Conservation (phyloP, 1,140 invertebrate genomes). For the Chelonus insularis region DNA sequence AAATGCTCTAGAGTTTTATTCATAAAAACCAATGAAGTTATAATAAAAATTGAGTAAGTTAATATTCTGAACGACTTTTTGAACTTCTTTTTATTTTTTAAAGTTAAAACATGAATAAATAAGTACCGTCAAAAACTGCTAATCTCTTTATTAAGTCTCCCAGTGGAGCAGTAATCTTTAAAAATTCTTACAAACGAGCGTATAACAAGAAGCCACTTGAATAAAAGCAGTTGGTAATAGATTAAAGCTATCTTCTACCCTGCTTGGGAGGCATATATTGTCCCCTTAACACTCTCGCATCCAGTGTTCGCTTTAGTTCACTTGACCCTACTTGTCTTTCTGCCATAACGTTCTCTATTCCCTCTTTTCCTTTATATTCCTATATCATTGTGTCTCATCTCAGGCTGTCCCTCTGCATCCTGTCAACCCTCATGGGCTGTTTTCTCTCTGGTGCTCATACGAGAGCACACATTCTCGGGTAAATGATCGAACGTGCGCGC, state of each 20-base stretch:
- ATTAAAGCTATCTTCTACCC: constrained; percentile 55
- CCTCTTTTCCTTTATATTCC: not conserved
- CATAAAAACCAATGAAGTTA: no score
- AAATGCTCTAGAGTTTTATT: no score
- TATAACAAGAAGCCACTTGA: constrained; percentile 60
- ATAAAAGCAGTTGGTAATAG: constrained; percentile 58
- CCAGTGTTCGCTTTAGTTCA: constrained; percentile 46
- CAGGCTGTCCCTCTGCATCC: constrained; percentile 18
- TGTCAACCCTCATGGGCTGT: constrained; percentile 6
- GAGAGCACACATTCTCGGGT: constrained; percentile 19
- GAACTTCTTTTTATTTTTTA: no score
- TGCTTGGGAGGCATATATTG: constrained; percentile 45
- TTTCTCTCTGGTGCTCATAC: constrained; percentile 29
- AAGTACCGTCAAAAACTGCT: no score
- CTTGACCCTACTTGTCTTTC: constrained; percentile 56
- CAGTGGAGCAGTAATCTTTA: no score
- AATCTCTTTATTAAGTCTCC: no score
- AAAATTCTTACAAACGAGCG: constrained; percentile 50
- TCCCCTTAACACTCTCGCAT: constrained; percentile 52
- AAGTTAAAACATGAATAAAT: no score
- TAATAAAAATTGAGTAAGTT: no score
- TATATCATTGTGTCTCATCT: constrained; percentile 25
- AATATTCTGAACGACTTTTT: no score
- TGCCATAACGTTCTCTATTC: not conserved
- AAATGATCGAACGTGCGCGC: constrained; percentile 18